These are phyloP conservation scores for Epistrophe eligans DNA, from an alignment of 2,888 invertebrate species.

Conservation along the genomic window DNA sequence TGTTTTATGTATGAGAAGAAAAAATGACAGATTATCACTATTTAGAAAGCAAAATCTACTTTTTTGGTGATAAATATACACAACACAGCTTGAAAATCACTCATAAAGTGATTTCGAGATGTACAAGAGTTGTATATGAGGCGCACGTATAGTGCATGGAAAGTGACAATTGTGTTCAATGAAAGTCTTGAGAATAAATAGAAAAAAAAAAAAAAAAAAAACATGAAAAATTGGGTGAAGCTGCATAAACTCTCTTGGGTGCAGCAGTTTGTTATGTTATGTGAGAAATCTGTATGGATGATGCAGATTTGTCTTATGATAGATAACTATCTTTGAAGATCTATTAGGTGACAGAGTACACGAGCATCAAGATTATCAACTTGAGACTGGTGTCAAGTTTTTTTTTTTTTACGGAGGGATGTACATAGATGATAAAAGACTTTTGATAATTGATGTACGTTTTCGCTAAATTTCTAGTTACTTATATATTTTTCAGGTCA, in stretches of 20 bases:
- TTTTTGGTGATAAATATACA: constrained; percentile 59
- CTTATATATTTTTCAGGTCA: too few species aligned
- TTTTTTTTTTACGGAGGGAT: background rate
- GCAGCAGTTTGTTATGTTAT: constrained; percentile 23
- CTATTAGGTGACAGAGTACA: constrained; percentile 2
- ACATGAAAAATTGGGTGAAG: constrained; percentile 23
- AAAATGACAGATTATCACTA: constrained; percentile 69
- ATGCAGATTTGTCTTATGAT: background rate
- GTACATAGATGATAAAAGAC: background rate
- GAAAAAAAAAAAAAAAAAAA: background rate
- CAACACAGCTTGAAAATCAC: constrained; percentile 51
- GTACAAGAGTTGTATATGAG: constrained; percentile 35
- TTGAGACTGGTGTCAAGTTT: background rate
- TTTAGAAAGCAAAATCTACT: constrained; percentile 74
- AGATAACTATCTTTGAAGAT: background rate
- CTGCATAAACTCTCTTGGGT: constrained; percentile 7
- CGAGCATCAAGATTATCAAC: background rate
- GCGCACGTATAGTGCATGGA: constrained; percentile 46
- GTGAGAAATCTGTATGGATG: constrained; percentile 32
- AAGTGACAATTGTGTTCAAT: constrained; percentile 67
- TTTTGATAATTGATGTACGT: background rate
- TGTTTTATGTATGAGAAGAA: constrained; percentile 63
- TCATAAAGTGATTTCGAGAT: constrained; percentile 53
- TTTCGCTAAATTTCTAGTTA: background rate
- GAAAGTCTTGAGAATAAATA: constrained; percentile 56